Conservation (phyloP, 2,113 vertebrate species). For the Mionectes macconnelli region DNA sequence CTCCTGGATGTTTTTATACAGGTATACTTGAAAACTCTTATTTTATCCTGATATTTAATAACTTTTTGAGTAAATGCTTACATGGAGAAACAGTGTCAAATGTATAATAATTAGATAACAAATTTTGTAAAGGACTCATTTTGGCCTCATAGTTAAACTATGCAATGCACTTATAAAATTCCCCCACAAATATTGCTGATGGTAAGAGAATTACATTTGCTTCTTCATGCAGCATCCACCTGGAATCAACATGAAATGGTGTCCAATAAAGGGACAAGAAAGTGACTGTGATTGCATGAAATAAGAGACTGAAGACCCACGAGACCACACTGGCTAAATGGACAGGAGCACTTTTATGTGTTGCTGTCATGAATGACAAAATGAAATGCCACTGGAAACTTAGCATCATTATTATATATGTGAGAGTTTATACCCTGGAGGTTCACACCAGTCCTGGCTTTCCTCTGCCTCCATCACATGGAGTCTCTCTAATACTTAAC, state of each 20-base stretch:
- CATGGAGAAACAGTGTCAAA: neutral
- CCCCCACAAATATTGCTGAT: neutral
- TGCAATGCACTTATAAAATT: neutral
- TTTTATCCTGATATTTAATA: neutral
- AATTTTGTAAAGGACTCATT: neutral
- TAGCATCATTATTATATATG: neutral
- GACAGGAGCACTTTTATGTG: fast-evolving
- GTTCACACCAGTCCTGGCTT: neutral
- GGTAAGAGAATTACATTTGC: neutral
- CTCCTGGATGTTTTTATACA: neutral
- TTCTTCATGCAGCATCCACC: neutral
- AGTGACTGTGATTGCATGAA: neutral
- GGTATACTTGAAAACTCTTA: neutral
- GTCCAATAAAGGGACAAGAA: neutral
- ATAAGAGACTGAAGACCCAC: neutral
- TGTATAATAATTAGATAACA: neutral
- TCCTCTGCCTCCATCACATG: neutral
- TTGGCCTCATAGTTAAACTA: neutral
- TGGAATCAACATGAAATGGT: neutral
- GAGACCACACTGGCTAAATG: neutral
- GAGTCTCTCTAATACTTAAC: neutral
- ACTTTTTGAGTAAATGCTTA: neutral
- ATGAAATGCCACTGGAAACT: neutral
- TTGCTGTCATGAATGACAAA: neutral
- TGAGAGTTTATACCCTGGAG: neutral